Percentiles rank a stretch among this genome's conserved stretches.
Conservation (phyloP, 2,797 vertebrate species). For the Sebastes trivittatus region DNA sequence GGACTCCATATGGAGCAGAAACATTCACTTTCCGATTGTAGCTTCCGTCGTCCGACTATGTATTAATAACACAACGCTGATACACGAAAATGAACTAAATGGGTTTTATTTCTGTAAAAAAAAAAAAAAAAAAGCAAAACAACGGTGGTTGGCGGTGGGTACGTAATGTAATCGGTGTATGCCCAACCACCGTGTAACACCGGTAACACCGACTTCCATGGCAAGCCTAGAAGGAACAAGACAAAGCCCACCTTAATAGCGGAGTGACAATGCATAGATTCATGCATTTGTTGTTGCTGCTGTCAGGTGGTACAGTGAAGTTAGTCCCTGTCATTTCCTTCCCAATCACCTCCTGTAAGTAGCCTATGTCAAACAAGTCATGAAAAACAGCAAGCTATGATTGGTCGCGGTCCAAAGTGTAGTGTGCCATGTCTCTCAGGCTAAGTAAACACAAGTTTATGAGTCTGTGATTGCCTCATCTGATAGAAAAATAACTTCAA, state of each 20-base stretch:
- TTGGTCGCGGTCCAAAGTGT: neutral
- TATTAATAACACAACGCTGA: too few relatives aligned
- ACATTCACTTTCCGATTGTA: too few relatives aligned
- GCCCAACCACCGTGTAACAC: too few relatives aligned
- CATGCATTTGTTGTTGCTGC: neutral
- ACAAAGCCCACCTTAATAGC: neutral
- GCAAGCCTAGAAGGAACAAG: neutral
- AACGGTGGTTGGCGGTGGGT: rapidly evolving
- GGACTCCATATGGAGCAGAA: too few relatives aligned
- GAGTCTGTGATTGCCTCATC: neutral
- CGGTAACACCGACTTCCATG: too few relatives aligned
- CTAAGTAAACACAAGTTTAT: neutral
- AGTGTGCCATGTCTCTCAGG: neutral
- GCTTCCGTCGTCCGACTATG: too few relatives aligned
- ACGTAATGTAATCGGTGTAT: too few relatives aligned
- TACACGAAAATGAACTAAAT: too few relatives aligned
- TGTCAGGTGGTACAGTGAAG: too few relatives aligned
- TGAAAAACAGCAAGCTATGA: neutral
- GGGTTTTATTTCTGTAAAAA: too few relatives aligned
- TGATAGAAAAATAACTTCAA: neutral
- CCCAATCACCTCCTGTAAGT: neutral
- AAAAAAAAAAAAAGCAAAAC: too few relatives aligned
- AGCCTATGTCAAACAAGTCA: neutral
- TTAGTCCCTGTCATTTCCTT: neutral
- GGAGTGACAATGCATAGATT: neutral